Evolutionary conservation across 2,797 vertebrate genomes (phyloP).

Genomic region (Tragopan temminckii): DNA sequence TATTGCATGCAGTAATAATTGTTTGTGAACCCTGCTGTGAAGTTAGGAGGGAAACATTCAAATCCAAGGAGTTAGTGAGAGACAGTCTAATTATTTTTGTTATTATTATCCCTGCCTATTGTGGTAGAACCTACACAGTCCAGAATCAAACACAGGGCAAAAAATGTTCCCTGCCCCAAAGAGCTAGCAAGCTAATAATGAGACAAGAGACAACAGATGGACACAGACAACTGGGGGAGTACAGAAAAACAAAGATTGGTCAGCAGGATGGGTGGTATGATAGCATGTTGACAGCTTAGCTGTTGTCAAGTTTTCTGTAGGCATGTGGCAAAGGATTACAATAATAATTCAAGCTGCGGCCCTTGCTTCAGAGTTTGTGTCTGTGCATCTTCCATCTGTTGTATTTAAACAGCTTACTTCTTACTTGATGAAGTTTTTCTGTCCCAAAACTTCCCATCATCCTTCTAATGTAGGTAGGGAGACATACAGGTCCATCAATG

Average conservation of each 20-base stretch:
- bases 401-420: slow-evolving; percentile 48
- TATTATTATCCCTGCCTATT: slow-evolving; percentile 42
- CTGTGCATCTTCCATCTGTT: slow-evolving; percentile 60
- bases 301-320: slow-evolving; percentile 64
- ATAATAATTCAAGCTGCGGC: slow-evolving; percentile 35
- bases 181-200: slow-evolving; percentile 18
- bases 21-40: slow-evolving; percentile 41
- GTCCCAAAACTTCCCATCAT: neutral
- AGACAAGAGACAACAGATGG: slow-evolving; percentile 68
- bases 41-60: slow-evolving; percentile 33
- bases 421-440: neutral
- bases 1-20: slow-evolving; percentile 44
- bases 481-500: neutral
- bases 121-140: slow-evolving; percentile 44
- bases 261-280: slow-evolving; percentile 54
- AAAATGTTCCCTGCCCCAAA: slow-evolving; percentile 53
- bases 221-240: slow-evolving; percentile 64
- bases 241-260: slow-evolving; percentile 55
- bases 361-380: neutral
- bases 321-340: slow-evolving; percentile 59
- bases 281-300: slow-evolving; percentile 59
- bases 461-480: neutral
- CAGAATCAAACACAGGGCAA: neutral
- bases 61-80: neutral
- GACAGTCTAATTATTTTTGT: slow-evolving; percentile 47